Evolutionary conservation across 2,113 vertebrate species (phyloP).

Genomic region (Stegastes partitus): DNA sequence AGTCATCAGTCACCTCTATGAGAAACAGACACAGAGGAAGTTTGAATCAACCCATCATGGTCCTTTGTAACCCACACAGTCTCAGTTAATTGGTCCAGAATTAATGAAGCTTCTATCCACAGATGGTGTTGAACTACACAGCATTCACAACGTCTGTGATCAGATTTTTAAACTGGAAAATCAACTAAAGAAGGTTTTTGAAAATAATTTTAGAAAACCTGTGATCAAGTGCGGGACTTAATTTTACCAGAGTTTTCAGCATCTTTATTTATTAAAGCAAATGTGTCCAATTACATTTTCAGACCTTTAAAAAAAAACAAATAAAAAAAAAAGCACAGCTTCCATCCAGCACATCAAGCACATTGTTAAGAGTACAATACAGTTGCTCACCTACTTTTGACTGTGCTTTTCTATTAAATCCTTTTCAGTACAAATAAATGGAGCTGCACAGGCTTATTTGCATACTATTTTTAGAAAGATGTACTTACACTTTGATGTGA

Average conservation of each 20-base stretch:
- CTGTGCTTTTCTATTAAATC: slow-evolving; percentile 24
- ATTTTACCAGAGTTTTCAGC: not conserved
- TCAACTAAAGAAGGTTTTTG: not conserved
- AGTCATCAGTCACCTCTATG: slow-evolving; percentile 21
- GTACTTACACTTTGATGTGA: slow-evolving; percentile 57
- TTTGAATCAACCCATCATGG: not conserved
- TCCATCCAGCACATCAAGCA: not conserved
- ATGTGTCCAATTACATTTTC: slow-evolving; percentile 4
- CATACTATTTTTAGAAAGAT: slow-evolving; percentile 71
- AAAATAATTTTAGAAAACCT: no score
- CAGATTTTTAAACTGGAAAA: slow-evolving; percentile 22
- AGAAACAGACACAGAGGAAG: slow-evolving; percentile 15
- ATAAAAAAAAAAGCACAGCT: not conserved
- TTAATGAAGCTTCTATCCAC: not conserved
- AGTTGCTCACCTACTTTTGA: slow-evolving; percentile 15
- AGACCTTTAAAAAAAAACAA: not conserved
- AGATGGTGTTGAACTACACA: not conserved
- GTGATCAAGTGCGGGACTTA: not conserved
- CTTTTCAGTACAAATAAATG: slow-evolving; percentile 31
- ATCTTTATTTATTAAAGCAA: slow-evolving; percentile 14
- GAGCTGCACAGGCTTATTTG: slow-evolving; percentile 57
- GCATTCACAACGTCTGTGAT: slow-evolving; percentile 1
- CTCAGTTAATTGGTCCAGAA: slow-evolving; percentile 2
- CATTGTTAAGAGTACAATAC: slow-evolving; percentile 12
- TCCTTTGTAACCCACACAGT: not conserved